phyloP scores from a whole-genome alignment of 2,797 vertebrate genomes.

The Tarsius wallacei region DNA sequence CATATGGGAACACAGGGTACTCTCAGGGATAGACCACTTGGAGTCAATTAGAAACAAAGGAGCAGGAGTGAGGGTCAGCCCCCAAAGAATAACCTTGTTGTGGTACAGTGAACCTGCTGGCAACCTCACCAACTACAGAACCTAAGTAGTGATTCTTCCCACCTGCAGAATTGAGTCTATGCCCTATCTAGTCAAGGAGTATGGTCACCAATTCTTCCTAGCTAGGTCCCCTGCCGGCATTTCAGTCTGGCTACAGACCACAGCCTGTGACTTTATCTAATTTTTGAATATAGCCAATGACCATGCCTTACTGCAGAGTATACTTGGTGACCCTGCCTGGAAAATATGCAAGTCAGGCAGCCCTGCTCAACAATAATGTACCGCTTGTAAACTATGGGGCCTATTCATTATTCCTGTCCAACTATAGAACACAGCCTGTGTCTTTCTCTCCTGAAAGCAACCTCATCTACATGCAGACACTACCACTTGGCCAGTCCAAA shows the following conservation, averaged over 20 bases:
- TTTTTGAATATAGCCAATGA: not conserved
- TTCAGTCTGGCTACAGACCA: not conserved
- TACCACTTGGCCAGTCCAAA: not conserved
- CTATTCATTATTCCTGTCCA: no score
- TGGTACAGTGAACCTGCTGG: no score
- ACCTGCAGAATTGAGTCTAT: no score
- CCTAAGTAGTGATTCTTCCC: fast-evolving
- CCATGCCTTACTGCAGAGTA: no score
- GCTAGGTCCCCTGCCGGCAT: not conserved
- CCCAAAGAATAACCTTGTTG: not conserved
- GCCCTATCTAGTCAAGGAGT: not conserved
- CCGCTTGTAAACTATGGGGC: not conserved
- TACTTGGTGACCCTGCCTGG: not conserved
- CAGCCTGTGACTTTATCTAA: not conserved
- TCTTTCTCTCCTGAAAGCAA: not conserved
- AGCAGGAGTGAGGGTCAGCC: not conserved
- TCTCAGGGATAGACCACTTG: not conserved
- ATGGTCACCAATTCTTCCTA: not conserved
- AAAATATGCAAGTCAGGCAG: not conserved
- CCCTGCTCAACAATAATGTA: no score
- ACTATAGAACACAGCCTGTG: not conserved
- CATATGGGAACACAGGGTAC: no score
- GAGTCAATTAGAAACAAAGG: not conserved
- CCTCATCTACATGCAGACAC: not conserved
- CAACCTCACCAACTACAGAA: not conserved